These are phyloP conservation scores for Heteronetta atricapilla DNA, from an alignment of 2,113 vertebrate genomes.

Conservation along the genomic window DNA sequence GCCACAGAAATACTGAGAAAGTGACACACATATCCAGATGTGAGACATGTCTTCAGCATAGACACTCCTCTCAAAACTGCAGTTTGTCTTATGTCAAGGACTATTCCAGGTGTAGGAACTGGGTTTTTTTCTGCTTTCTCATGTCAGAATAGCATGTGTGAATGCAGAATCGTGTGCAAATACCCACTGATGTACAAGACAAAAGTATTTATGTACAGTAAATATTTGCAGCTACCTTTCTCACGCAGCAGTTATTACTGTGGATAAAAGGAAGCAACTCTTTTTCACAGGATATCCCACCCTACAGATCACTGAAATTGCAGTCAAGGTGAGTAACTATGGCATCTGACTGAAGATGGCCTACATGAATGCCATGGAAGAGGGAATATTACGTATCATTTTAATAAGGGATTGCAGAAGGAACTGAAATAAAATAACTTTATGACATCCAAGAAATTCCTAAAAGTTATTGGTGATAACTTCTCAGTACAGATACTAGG, in stretches of 20 bases:
- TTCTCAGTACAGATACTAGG: no score
- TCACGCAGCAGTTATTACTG: not conserved
- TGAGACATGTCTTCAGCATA: not conserved
- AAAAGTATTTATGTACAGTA: not conserved
- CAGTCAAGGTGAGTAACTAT: not conserved
- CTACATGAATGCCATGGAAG: not conserved
- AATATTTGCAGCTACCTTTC: not conserved
- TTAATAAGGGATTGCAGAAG: not conserved
- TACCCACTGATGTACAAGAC: not conserved
- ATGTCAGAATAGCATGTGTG: not conserved
- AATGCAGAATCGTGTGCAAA: not conserved
- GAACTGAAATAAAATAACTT: not conserved
- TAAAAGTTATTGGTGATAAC: no score
- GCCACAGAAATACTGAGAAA: not conserved
- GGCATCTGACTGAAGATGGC: not conserved
- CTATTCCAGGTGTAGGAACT: not conserved
- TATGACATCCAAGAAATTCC: not conserved
- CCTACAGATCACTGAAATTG: not conserved
- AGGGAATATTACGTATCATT: not conserved
- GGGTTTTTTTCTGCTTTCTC: not conserved
- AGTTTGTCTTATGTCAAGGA: not conserved
- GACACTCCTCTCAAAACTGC: not conserved
- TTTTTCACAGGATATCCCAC: not conserved
- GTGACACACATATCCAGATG: not conserved
- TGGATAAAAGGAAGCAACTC: not conserved